phyloP scores from a whole-genome alignment of 2,113 vertebrate genomes.

The Sakesphorus luctuosus region DNA sequence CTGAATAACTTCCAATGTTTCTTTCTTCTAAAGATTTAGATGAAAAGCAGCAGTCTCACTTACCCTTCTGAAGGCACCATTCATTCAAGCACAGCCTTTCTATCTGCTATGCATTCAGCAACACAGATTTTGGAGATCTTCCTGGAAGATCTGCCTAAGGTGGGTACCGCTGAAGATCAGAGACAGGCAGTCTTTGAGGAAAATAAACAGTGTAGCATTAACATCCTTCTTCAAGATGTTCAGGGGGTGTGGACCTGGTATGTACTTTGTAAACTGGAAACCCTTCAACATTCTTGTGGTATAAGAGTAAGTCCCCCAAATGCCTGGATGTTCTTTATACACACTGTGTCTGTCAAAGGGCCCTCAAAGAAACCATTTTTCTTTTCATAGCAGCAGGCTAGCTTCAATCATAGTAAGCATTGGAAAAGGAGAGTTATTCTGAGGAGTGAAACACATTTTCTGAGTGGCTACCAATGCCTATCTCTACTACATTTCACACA shows the following conservation, averaged over 20 bases:
- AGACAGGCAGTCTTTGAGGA: neutral
- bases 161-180: neutral
- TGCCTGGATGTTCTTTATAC: neutral
- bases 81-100: neutral
- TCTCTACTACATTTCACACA: neutral
- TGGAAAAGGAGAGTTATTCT: neutral
- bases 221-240: neutral
- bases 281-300: neutral
- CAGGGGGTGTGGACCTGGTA: neutral
- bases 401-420: neutral
- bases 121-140: neutral
- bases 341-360: neutral
- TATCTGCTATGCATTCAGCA: neutral
- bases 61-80: neutral
- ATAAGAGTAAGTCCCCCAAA: neutral
- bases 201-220: neutral
- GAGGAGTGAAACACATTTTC: neutral
- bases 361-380: neutral
- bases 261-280: neutral
- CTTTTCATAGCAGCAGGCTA: neutral
- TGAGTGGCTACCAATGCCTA: neutral
- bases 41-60: neutral
- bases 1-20: neutral
- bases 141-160: neutral
- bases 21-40: neutral